Conservation (phyloP, 2,113 vertebrate species). For the Entelurus aequoreus region DNA sequence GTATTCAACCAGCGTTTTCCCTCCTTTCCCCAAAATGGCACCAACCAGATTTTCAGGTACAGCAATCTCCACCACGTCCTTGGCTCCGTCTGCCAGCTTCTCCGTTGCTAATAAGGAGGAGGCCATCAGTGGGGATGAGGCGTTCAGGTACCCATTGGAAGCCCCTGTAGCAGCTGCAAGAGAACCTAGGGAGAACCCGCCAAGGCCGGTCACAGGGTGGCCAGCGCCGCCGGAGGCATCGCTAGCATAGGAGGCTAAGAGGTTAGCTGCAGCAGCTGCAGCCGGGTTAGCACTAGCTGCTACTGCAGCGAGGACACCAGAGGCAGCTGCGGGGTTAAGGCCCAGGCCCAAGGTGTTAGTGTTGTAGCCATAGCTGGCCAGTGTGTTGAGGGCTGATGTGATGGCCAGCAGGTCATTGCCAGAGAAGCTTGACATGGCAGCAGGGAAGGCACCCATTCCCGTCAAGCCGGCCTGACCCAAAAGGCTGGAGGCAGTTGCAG, state of each 20-base stretch:
- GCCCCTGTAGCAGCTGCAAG: slow-evolving; percentile 81
- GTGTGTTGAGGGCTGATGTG: slow-evolving; percentile 89
- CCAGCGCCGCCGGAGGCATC: slow-evolving; percentile 76
- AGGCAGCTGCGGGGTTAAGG: slow-evolving; percentile 86
- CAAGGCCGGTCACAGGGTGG: slow-evolving; percentile 74
- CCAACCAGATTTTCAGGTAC: slow-evolving; percentile 94
- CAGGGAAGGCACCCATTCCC: slow-evolving; percentile 82
- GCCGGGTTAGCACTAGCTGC: slow-evolving; percentile 87
- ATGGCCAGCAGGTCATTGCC: slow-evolving; percentile 92
- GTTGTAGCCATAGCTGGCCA: slow-evolving; percentile 94
- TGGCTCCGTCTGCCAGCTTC: slow-evolving; percentile 84
- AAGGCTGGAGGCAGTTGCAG: slow-evolving; percentile 81
- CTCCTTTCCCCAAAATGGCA: slow-evolving; percentile 92
- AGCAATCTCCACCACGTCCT: slow-evolving; percentile 93
- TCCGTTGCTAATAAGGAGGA: slow-evolving; percentile 85
- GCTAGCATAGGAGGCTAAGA: slow-evolving; percentile 84
- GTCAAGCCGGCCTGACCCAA: slow-evolving; percentile 83
- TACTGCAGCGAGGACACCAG: slow-evolving; percentile 84
- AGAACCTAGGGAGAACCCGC: slow-evolving; percentile 83
- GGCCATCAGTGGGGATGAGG: slow-evolving; percentile 82
- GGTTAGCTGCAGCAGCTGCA: slow-evolving; percentile 85
- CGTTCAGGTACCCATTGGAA: slow-evolving; percentile 86
- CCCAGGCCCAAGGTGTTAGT: slow-evolving; percentile 89
- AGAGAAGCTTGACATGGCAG: slow-evolving; percentile 85
- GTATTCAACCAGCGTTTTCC: slow-evolving; percentile 94